These are phyloP conservation scores for Xestoiulus laeticollis DNA, from an alignment of 2,888 invertebrate species.

Conservation along the genomic window DNA sequence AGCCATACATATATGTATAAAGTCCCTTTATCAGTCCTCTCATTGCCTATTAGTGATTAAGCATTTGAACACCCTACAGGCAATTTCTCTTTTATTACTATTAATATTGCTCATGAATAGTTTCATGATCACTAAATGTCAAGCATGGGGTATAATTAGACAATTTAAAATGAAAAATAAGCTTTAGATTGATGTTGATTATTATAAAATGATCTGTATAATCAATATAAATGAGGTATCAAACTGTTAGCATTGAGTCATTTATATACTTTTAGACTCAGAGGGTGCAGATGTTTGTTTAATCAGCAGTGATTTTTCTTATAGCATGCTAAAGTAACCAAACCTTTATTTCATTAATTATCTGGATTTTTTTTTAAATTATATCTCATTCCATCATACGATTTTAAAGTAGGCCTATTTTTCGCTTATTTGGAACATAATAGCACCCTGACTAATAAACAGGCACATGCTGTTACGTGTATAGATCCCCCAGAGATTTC, in stretches of 20 bases:
- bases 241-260: constrained; percentile 3
- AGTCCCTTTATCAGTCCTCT: no score
- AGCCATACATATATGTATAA: neutral
- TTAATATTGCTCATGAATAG: no score
- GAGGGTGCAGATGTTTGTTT: neutral
- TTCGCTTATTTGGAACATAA: neutral
- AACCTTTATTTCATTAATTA: constrained; percentile 32
- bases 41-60: no score
- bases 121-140: neutral
- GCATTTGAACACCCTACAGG: no score
- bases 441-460: constrained; percentile 27
- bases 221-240: constrained; percentile 24
- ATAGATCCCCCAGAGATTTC: constrained; percentile 33
- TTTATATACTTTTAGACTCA: neutral
- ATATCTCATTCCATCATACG: constrained; percentile 5
- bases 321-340: neutral
- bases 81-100: no score
- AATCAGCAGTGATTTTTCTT: neutral
- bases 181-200: neutral
- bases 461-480: neutral
- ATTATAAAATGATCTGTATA: neutral
- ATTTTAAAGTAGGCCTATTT: neutral
- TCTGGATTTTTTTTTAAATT: neutral
- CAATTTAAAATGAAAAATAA: neutral
- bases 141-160: neutral